Conservation (phyloP, 2,888 invertebrate genomes). For the Mycalesis mineus region DNA sequence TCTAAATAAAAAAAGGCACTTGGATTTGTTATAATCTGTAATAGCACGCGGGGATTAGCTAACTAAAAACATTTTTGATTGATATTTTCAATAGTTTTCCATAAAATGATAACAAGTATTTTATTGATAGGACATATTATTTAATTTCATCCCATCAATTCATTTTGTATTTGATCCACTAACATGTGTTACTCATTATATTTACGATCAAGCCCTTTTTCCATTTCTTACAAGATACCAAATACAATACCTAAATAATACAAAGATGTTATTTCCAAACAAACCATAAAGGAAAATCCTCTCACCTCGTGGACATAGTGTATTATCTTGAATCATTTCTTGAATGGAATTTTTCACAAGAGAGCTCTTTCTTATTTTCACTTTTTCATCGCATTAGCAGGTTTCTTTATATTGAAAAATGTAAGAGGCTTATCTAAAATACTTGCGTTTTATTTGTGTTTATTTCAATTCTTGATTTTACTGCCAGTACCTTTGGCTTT, state of each 20-base stretch:
- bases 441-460: neutral
- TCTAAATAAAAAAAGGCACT: no score
- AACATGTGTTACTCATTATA: no score
- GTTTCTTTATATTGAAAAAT: constrained; percentile 7
- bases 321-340: constrained; percentile 9
- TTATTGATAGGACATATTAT: no score
- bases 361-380: constrained; percentile 4
- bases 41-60: no score
- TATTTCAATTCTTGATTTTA: neutral
- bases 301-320: neutral
- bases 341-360: constrained; percentile 13
- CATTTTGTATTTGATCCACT: no score
- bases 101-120: no score
- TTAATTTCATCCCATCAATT: no score
- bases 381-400: neutral
- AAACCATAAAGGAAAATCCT: constrained; percentile 7
- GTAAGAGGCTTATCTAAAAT: constrained; percentile 23
- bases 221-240: neutral
- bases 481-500: neutral
- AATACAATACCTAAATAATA: neutral
- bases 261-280: constrained; percentile 2
- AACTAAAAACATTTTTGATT: no score
- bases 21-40: no score
- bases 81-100: no score
- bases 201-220: no score